These are phyloP conservation scores for Hyperoplus lanceolatus DNA, from an alignment of 2,797 vertebrate genomes.

Conservation along the genomic window DNA sequence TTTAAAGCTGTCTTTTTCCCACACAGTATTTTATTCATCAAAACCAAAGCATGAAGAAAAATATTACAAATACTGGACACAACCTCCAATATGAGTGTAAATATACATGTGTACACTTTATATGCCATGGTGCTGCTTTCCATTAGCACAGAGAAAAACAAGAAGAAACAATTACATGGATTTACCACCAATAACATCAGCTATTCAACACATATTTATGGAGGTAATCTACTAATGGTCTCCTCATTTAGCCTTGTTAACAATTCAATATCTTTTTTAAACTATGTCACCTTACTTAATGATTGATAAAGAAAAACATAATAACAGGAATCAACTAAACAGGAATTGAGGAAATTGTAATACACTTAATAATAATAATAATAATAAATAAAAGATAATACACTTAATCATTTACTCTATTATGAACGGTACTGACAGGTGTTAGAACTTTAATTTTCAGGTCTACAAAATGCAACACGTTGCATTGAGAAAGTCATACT, in stretches of 20 bases:
- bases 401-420: not conserved
- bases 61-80: not conserved
- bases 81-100: not conserved
- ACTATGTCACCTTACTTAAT: too few species aligned
- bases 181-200: not conserved
- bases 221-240: not conserved
- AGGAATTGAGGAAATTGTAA: too few species aligned
- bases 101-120: not conserved
- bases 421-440: too few species aligned
- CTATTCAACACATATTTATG: not conserved
- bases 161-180: not conserved
- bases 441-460: too few species aligned
- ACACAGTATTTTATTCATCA: conserved; percentile 3
- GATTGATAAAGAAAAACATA: too few species aligned
- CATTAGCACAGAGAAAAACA: too few species aligned
- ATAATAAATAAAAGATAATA: not conserved
- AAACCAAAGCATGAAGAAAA: not conserved
- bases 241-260: not conserved
- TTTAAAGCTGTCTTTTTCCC: conserved; percentile 3
- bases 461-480: too few species aligned
- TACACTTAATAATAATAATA: too few species aligned
- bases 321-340: too few species aligned
- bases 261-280: not conserved
- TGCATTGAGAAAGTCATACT: too few species aligned
- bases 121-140: not conserved